A percentile compares a stretch with the other conserved stretches of the same genome.
These are phyloP conservation scores for Camponotus vicinus DNA, from an alignment of 1,140 invertebrate species.

Conservation along the genomic window DNA sequence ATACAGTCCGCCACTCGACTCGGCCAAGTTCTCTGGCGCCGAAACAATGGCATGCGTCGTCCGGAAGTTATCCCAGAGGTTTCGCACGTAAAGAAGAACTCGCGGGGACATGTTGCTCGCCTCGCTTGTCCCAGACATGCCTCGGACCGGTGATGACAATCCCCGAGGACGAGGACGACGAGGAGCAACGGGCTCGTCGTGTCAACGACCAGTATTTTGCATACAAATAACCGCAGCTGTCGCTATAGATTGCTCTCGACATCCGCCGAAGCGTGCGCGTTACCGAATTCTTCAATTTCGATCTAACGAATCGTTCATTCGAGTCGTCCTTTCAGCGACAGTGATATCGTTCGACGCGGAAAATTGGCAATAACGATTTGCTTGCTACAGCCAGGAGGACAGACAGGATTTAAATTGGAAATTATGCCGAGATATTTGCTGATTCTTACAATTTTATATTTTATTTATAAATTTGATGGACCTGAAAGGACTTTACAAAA, in stretches of 20 bases:
- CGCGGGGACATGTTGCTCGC: constrained; percentile 48
- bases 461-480: background rate
- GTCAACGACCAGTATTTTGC: constrained; percentile 54
- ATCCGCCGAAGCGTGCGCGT: constrained; percentile 17
- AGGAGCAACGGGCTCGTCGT: background rate
- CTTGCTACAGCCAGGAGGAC: background rate
- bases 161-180: constrained; percentile 6
- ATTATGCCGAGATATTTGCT: background rate
- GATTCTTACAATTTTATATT: constrained; percentile 3
- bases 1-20: constrained; percentile 2
- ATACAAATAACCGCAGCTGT: constrained; percentile 59
- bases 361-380: constrained; percentile 39
- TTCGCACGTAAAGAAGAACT: constrained; percentile 48
- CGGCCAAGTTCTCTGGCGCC: constrained; percentile 35
- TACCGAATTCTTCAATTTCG: constrained; percentile 34
- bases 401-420: background rate
- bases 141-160: constrained; percentile 47
- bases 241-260: constrained; percentile 26
- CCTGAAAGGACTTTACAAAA: background rate
- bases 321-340: background rate
- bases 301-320: constrained; percentile 26
- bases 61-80: constrained; percentile 58
- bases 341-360: background rate
- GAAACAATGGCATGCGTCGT: constrained; percentile 60
- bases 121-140: constrained; percentile 55